These are phyloP conservation scores for Botrylloides violaceus DNA, from an alignment of 23 tunicate species.

Conservation along the genomic window DNA sequence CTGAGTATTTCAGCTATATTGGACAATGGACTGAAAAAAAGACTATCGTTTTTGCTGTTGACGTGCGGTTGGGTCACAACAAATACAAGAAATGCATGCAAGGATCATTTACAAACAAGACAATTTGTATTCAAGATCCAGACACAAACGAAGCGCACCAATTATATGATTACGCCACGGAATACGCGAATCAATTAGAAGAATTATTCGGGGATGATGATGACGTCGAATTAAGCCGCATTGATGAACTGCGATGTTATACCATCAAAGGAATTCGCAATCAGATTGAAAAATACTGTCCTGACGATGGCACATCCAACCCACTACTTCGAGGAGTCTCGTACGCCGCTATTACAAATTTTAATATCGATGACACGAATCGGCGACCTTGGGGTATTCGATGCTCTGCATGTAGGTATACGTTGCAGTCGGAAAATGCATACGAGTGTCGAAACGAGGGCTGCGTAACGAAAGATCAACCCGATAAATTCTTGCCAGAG, in stretches of 20 bases:
- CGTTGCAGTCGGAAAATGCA: not conserved
- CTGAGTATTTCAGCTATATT: conserved; percentile 6
- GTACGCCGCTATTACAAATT: conserved; percentile 8
- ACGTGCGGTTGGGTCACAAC: conserved; percentile 1
- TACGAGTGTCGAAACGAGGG: conserved; percentile 12
- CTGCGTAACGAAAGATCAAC: conserved; percentile 4
- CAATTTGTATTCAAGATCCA: conserved; percentile 33
- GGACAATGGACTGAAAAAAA: conserved; percentile 13
- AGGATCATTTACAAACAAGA: conserved; percentile 16
- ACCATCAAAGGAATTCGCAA: conserved; percentile 3
- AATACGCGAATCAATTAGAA: conserved; percentile 19
- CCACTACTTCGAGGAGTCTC: not conserved
- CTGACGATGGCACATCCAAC: not conserved
- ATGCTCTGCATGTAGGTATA: conserved; percentile 17
- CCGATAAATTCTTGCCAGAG: not conserved
- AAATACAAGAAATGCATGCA: conserved; percentile 14
- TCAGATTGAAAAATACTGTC: not conserved
- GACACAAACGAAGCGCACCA: conserved; percentile 30
- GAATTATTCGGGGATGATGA: not conserved
- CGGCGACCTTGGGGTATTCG: not conserved
- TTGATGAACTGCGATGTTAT: not conserved
- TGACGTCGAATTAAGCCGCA: not conserved
- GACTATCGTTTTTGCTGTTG: conserved; percentile 24
- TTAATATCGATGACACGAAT: conserved; percentile 4
- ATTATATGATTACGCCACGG: conserved; percentile 16